Conservation (phyloP, 2,888 invertebrate species). For the Caradrina clavipalpis region DNA sequence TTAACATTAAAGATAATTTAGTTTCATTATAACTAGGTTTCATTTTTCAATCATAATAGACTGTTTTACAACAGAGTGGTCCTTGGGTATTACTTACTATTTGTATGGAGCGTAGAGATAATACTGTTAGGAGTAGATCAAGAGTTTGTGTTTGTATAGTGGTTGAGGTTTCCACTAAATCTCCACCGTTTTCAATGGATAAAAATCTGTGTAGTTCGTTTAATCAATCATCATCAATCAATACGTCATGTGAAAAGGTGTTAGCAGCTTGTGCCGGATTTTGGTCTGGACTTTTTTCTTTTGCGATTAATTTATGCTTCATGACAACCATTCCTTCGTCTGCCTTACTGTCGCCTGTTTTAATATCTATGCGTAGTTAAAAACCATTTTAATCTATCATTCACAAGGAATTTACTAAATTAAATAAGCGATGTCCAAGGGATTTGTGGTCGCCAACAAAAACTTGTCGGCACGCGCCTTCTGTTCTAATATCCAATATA, state of each 20-base stretch:
- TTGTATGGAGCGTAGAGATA: constrained; percentile 22
- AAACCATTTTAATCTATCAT: constrained; percentile 56
- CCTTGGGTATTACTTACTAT: constrained; percentile 42
- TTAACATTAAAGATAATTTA: constrained; percentile 25
- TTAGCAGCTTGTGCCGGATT: constrained; percentile 17
- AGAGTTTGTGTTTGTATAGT: constrained; percentile 18
- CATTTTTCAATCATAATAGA: constrained; percentile 10
- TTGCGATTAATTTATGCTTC: constrained; percentile 2
- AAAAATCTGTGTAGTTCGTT: constrained; percentile 7
- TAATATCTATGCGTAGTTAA: constrained; percentile 33
- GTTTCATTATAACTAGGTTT: constrained; percentile 13
- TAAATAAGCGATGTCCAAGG: constrained; percentile 76
- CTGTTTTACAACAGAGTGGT: constrained; percentile 32
- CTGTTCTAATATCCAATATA: constrained; percentile 90
- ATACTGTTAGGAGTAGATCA: constrained; percentile 12
- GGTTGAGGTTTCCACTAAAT: constrained; percentile 37
- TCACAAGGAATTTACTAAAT: constrained; percentile 74
- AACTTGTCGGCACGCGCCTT: constrained; percentile 85
- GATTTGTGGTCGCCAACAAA: constrained; percentile 73
- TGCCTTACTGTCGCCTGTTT: not conserved
- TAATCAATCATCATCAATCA: constrained; percentile 38
- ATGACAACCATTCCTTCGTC: not conserved
- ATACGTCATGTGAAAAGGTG: constrained; percentile 23
- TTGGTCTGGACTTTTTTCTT: constrained; percentile 17
- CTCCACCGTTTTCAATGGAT: constrained; percentile 18